Base-by-base conservation (phyloP, 35 echinoderm and acorn worm genomes). In the Diadema setosum region DNA sequence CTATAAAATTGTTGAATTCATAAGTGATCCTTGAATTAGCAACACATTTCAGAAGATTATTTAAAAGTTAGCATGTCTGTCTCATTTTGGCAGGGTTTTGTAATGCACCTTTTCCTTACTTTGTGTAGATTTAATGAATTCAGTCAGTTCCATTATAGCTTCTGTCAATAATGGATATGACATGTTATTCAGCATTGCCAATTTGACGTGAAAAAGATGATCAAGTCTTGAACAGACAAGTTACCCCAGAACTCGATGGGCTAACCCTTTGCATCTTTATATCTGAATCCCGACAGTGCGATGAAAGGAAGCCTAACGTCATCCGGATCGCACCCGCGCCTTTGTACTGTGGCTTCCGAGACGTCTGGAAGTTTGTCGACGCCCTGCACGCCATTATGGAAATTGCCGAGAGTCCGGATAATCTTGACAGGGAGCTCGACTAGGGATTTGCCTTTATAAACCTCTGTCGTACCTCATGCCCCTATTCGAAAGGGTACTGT, bases 291-390 rank as follows among this genome's bases (percentile, higher is more conserved):
- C 31, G 5, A 9, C 50, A 59, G 82, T 58, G 48, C 39, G 82
- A 59, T 61, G 33, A 59, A 35, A 59, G 82, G 52, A 59, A 59
- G 34, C 57, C 40, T 46, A 64, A 86, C 45, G 61, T 64, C 2
- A 86, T 86, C 32, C 85, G 96, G 20, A 87, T 95, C n/a, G 96
- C 92, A 49, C 96, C 92, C 29, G 82, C 86, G 42, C 89, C 96
- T 7, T 36, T 99, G 7, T 99, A 95, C 84, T 87, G 87, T 24
- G 87, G 74, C 42, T 99, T 92, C 78, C 37, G 83, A 30, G 89
- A 92, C 75, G 89, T 99, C 1, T 94, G 93, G 93, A 75, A 87
- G n/a, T 93, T 93, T 30, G 84, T 87, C 27, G 39, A 93, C 0
- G 34, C 75, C 24, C 91, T 97, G 0, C 56, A 61, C n/a, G 82